A percentile compares a stretch with the other conserved stretches of the same genome.
Evolutionary conservation across 1,140 invertebrate species (phyloP).

Genomic region (Charaxes varanes): DNA sequence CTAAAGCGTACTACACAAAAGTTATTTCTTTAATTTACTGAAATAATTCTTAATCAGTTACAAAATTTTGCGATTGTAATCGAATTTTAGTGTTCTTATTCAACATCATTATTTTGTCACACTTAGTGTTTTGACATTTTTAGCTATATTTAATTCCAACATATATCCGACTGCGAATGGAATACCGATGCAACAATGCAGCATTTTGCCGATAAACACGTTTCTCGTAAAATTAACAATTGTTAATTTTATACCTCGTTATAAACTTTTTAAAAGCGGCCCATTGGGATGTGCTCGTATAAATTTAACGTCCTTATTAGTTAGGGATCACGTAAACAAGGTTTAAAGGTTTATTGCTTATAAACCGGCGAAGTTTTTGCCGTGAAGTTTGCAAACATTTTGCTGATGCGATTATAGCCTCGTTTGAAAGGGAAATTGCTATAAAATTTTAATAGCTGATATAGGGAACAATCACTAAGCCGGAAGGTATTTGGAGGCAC

Average conservation of each 20-base stretch:
- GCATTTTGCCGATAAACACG: no score
- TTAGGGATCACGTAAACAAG: constrained; percentile 49
- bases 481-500: constrained; percentile 5
- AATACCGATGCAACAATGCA: no score
- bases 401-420: constrained; percentile 19
- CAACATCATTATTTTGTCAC: no score
- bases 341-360: constrained; percentile 41
- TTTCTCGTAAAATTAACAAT: constrained; percentile 11
- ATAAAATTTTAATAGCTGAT: constrained; percentile 16
- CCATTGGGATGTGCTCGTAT: constrained; percentile 39
- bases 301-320: constrained; percentile 58
- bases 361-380: constrained; percentile 38
- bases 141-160: no score
- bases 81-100: no score
- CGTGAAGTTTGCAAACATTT: constrained; percentile 29
- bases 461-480: constrained; percentile 8
- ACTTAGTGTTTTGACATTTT: no score
- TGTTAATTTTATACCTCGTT: constrained; percentile 7
- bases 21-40: no score
- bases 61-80: no score
- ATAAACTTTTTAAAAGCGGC: constrained; percentile 18
- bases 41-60: no score
- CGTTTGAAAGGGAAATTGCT: constrained; percentile 20
- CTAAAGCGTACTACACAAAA: no score
- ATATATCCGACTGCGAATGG: no score